A percentile compares a stretch with the other conserved stretches of the same genome.
Conservation (phyloP, 2,797 vertebrate species). For the Cephalopachus bancanus region DNA sequence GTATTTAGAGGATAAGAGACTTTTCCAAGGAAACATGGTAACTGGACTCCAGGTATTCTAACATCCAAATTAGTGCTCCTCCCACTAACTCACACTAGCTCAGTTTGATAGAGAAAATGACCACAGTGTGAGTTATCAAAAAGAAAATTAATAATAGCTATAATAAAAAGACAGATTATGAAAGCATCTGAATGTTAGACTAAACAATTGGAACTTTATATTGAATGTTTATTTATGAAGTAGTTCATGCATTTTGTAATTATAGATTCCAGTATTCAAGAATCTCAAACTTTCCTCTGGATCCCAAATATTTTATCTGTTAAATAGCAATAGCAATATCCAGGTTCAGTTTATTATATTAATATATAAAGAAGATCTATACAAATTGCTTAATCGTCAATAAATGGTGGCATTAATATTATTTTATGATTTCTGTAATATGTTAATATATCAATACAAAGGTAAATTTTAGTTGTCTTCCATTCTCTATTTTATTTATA, state of each 20-base stretch:
- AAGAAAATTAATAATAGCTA: neutral
- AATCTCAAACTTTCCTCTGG: neutral
- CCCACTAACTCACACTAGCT: neutral
- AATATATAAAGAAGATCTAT: neutral
- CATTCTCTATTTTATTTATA: neutral
- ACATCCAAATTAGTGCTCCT: neutral
- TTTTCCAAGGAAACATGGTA: neutral
- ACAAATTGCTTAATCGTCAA: neutral
- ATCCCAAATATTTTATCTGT: neutral
- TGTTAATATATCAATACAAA: neutral
- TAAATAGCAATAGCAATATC: neutral
- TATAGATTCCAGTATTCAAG: neutral
- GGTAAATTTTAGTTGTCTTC: neutral
- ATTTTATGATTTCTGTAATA: neutral
- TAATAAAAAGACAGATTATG: neutral
- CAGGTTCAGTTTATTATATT: neutral
- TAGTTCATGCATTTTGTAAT: neutral
- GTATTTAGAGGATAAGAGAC: neutral
- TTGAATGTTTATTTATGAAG: neutral
- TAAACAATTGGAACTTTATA: conserved; percentile 4
- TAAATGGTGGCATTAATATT: neutral
- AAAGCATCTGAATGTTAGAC: conserved; percentile 19
- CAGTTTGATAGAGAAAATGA: neutral
- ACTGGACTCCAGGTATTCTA: neutral
- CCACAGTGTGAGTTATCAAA: neutral